Conservation (phyloP, 1,140 invertebrate species). For the Latrodectus geometricus region DNA sequence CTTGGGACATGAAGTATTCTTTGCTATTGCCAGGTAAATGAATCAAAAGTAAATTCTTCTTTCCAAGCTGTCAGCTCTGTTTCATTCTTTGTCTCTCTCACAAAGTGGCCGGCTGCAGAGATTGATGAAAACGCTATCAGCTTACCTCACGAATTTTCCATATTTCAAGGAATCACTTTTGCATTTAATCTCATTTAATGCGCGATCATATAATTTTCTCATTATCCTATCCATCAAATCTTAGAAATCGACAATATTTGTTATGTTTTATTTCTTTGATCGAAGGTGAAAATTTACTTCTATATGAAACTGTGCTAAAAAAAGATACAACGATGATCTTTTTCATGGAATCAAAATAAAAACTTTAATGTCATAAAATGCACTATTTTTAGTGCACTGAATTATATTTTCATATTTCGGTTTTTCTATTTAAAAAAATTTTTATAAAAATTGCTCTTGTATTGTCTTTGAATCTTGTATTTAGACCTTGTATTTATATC, state of each 20-base stretch:
- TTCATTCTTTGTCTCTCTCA: neutral
- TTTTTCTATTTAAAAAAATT: too few species aligned
- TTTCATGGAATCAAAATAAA: too few species aligned
- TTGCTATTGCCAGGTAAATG: neutral
- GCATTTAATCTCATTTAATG: neutral
- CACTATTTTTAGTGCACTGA: too few species aligned
- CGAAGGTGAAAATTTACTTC: neutral
- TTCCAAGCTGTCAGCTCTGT: neutral
- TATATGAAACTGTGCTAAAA: neutral
- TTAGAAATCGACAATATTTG: neutral
- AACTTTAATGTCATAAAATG: too few species aligned
- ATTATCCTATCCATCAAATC: neutral
- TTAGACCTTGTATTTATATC: too few species aligned
- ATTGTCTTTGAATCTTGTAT: too few species aligned
- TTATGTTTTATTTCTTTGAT: neutral
- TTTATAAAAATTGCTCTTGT: too few species aligned
- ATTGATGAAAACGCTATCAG: conserved; percentile 15
- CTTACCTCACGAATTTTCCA: neutral
- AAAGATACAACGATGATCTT: too few species aligned
- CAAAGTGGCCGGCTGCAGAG: neutral
- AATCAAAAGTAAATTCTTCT: neutral
- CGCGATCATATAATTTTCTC: conserved; percentile 5
- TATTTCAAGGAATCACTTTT: neutral
- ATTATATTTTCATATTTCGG: too few species aligned
- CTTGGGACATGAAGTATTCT: neutral